Evolutionary conservation across 1,140 invertebrate species (phyloP).

Genomic region (Gonioctena quinquepunctata): DNA sequence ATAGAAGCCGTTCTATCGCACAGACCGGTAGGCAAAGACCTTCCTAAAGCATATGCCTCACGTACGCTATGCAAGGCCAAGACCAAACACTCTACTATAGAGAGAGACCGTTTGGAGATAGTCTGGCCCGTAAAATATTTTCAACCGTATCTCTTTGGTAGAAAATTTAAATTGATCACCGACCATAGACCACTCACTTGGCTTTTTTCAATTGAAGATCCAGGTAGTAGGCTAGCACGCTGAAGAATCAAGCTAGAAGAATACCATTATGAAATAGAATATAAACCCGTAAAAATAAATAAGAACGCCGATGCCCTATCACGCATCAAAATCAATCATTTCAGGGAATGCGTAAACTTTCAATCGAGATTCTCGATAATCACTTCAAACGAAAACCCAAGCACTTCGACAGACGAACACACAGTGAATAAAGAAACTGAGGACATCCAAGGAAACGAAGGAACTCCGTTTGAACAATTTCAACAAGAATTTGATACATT

Average conservation of each 20-base stretch:
- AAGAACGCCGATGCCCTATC: neutral
- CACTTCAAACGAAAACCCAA: too few species aligned
- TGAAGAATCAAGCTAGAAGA: neutral
- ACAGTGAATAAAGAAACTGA: too few species aligned
- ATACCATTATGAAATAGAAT: neutral
- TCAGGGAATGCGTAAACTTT: neutral
- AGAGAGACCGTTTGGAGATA: neutral
- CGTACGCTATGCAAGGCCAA: conserved; percentile 26
- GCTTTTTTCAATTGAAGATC: neutral
- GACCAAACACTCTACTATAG: conserved; percentile 35
- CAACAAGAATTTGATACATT: neutral
- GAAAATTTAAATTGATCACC: neutral
- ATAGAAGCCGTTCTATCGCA: conserved; percentile 51
- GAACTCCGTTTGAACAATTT: neutral
- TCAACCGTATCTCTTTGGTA: neutral
- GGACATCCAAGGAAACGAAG: neutral
- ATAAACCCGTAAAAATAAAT: conserved; percentile 2
- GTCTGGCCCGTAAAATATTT: neutral
- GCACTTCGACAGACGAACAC: too few species aligned
- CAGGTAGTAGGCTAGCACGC: neutral
- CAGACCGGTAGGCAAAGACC: conserved; percentile 32
- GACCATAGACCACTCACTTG: neutral
- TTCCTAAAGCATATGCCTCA: conserved; percentile 25
- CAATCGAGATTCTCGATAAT: neutral
- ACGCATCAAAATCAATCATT: conserved; percentile 11